Evolutionary conservation across 2,113 vertebrate genomes (phyloP).

Genomic region (Cavia porcellus): DNA sequence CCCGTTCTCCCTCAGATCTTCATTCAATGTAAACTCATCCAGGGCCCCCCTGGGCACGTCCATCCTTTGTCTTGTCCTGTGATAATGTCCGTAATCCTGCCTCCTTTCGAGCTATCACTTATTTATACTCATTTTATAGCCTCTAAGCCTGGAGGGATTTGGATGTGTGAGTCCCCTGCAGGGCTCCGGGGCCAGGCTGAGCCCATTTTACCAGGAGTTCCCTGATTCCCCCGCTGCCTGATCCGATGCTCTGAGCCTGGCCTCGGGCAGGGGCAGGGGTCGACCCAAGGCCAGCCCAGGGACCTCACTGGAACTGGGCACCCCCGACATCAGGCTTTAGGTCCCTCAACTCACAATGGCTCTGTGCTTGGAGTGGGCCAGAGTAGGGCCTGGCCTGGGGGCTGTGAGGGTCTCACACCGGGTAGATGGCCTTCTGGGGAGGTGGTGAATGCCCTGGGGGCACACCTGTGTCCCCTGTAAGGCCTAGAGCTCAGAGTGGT

Average conservation of each 20-base stretch:
- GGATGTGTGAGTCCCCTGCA: neutral
- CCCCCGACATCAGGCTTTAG: accelerated
- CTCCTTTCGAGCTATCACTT: neutral
- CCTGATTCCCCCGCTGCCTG: neutral
- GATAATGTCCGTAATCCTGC: neutral
- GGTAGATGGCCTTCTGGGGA: neutral
- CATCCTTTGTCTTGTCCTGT: neutral
- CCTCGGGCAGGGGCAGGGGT: neutral
- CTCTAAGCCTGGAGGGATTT: neutral
- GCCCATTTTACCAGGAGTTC: neutral
- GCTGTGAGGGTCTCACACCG: neutral
- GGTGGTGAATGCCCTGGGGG: accelerated
- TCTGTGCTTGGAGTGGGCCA: neutral
- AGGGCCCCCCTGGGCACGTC: neutral
- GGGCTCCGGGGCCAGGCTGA: neutral
- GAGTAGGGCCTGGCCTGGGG: neutral
- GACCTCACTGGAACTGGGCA: neutral
- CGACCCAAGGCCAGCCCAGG: neutral
- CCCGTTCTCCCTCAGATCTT: neutral
- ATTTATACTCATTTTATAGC: neutral
- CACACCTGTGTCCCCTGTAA: too few species aligned
- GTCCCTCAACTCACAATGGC: neutral
- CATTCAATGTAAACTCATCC: neutral
- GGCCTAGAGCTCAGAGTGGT: neutral
- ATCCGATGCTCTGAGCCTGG: neutral